These are phyloP conservation scores for Torymus tubicola DNA, from an alignment of 2,888 invertebrate genomes.

Conservation along the genomic window DNA sequence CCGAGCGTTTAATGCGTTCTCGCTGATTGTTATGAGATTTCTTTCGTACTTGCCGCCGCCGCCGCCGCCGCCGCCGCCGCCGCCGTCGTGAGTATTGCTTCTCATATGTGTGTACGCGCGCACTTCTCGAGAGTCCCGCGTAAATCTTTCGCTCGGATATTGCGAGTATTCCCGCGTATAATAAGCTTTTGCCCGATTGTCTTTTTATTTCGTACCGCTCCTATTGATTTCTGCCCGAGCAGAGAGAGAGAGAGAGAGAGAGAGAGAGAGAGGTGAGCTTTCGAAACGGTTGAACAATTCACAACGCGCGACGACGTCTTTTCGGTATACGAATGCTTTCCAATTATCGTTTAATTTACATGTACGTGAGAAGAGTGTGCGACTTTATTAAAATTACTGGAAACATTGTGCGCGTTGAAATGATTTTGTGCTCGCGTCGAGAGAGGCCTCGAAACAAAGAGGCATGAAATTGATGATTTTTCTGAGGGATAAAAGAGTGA, in stretches of 20 bases:
- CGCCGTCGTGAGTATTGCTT: background rate
- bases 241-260: no score
- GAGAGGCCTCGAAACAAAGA: no score
- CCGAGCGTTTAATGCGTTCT: constrained; percentile 46
- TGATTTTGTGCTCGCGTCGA: no score
- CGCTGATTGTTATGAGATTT: constrained; percentile 53
- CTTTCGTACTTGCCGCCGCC: constrained; percentile 14
- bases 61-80: background rate
- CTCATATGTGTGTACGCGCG: background rate
- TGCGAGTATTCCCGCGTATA: constrained; percentile 36
- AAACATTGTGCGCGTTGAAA: background rate
- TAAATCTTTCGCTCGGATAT: constrained; percentile 38
- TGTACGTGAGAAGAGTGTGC: background rate
- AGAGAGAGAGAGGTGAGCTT: no score
- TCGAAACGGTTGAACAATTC: background rate
- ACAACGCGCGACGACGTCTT: background rate
- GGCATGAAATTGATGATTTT: no score
- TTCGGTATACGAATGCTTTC: background rate
- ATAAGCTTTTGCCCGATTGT: constrained; percentile 35
- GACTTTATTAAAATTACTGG: background rate
- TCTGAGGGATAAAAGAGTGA: no score
- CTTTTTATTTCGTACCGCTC: constrained; percentile 3
- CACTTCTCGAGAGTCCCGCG: constrained; percentile 9
- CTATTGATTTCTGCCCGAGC: constrained; percentile 24
- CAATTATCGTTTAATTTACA: constrained; percentile 20